Conservation (phyloP, 1,140 invertebrate species). For the Drosophila pandora region DNA sequence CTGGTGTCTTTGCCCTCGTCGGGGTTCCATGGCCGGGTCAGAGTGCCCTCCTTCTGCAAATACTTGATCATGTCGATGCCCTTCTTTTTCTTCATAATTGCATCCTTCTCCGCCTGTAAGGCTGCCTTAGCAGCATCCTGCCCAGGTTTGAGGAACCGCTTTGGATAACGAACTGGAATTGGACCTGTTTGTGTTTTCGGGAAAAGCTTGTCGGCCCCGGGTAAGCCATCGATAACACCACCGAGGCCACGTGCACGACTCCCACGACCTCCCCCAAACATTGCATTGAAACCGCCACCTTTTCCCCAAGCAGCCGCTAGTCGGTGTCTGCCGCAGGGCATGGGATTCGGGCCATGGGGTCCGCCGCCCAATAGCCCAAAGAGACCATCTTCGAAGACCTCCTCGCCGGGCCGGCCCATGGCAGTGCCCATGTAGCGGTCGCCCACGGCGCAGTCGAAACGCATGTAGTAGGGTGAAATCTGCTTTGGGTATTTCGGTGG, state of each 20-base stretch:
- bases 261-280: neutral
- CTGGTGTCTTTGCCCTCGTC: slow-evolving; percentile 30
- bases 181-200: neutral
- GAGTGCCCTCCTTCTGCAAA: slow-evolving; percentile 18
- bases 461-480: slow-evolving; percentile 25
- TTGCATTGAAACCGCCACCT: neutral
- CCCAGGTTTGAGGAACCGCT: slow-evolving; percentile 19
- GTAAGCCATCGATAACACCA: neutral
- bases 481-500: slow-evolving; percentile 27
- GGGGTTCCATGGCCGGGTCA: slow-evolving; percentile 33
- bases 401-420: slow-evolving; percentile 37
- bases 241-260: neutral
- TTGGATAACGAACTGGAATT: slow-evolving; percentile 40
- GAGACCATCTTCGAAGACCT: slow-evolving; percentile 56
- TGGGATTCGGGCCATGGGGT: slow-evolving; percentile 27
- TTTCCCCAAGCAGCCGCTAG: slow-evolving; percentile 26
- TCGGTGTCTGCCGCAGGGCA: slow-evolving; percentile 18
- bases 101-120: neutral
- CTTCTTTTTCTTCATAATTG: slow-evolving; percentile 10
- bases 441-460: slow-evolving; percentile 54
- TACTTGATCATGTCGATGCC: slow-evolving; percentile 51
- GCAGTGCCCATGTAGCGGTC: slow-evolving; percentile 62
- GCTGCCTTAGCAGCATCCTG: slow-evolving; percentile 22
- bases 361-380: slow-evolving; percentile 52
- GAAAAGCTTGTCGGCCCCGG: slow-evolving; percentile 2